phyloP scores from a whole-genome alignment of 2,113 vertebrate species.

The Crotalus viridis region DNA sequence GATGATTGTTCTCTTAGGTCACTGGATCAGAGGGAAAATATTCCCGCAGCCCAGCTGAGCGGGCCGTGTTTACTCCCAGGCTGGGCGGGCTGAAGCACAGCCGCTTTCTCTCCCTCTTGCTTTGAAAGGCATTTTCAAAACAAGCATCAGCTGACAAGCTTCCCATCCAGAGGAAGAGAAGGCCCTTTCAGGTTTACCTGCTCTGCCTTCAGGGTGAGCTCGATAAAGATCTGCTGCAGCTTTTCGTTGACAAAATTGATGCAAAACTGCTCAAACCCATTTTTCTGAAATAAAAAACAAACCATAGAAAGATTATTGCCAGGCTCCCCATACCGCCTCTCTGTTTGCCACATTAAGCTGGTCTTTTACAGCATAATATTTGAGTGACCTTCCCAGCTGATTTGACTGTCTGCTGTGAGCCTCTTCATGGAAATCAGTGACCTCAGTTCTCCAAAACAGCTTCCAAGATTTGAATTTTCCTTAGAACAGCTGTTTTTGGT shows the following conservation, averaged over 20 bases:
- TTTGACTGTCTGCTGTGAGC: conserved; percentile 17
- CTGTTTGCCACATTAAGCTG: background rate
- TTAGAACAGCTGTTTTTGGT: conserved; percentile 19
- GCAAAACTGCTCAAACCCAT: conserved; percentile 98
- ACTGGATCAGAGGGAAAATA: background rate
- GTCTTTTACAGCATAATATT: background rate
- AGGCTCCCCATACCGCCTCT: too few relatives aligned
- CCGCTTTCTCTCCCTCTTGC: conserved; percentile 5
- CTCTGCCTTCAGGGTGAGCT: conserved; percentile 94
- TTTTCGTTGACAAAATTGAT: conserved; percentile 99
- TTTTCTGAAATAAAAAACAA: conserved; percentile 81
- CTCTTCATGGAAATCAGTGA: conserved; percentile 16
- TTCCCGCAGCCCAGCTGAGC: conserved; percentile 17
- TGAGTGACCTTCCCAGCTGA: conserved; percentile 22
- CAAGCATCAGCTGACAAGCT: conserved; percentile 36
- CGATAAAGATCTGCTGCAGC: conserved; percentile 97
- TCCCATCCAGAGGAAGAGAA: conserved; percentile 12
- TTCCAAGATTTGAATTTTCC: conserved; percentile 33
- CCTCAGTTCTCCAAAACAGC: conserved; percentile 37
- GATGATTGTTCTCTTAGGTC: conserved; percentile 9
- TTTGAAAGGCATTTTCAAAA: conserved; percentile 43
- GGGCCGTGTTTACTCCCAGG: conserved; percentile 21
- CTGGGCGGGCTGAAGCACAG: conserved; percentile 25
- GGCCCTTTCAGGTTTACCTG: conserved; percentile 75
- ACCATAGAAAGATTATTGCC: background rate